phyloP scores from a whole-genome alignment of 2,113 vertebrate species.

The Pangasianodon gigas region DNA sequence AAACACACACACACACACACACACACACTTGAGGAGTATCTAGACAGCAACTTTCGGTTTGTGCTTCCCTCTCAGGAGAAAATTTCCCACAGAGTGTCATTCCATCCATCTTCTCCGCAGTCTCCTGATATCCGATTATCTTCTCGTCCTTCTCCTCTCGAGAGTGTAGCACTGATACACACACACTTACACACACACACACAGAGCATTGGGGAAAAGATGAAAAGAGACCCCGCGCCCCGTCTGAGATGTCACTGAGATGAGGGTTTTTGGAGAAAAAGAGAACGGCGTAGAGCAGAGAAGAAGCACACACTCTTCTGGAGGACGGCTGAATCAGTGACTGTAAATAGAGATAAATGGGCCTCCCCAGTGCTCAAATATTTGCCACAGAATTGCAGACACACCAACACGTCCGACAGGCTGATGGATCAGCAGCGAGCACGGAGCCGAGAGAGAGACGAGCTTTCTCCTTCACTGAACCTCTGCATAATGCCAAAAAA shows the following conservation, averaged over 20 bases:
- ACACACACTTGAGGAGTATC: conserved; percentile 20
- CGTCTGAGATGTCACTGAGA: conserved; percentile 20
- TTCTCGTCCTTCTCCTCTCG: conserved; percentile 45
- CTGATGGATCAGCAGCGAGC: conserved; percentile 26
- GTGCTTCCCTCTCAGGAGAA: background rate
- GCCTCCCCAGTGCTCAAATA: background rate
- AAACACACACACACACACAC: conserved; percentile 20
- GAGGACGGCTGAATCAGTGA: conserved; percentile 18
- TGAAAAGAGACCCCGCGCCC: background rate
- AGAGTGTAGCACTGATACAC: background rate
- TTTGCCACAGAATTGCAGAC: conserved; percentile 29
- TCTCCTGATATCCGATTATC: conserved; percentile 46
- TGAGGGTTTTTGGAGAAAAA: conserved; percentile 3
- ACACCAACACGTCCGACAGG: background rate
- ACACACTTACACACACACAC: conserved; percentile 15
- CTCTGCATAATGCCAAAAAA: background rate
- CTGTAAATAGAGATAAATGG: conserved; percentile 20
- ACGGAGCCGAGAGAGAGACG: background rate
- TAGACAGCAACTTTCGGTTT: conserved; percentile 6
- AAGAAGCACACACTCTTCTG: background rate
- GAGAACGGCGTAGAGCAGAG: background rate
- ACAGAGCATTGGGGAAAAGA: background rate
- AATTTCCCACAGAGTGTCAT: conserved; percentile 38
- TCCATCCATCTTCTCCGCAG: conserved; percentile 46
- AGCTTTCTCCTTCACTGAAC: background rate